These are phyloP conservation scores for Bombus turneri DNA, from an alignment of 1,140 invertebrate species.

Conservation along the genomic window DNA sequence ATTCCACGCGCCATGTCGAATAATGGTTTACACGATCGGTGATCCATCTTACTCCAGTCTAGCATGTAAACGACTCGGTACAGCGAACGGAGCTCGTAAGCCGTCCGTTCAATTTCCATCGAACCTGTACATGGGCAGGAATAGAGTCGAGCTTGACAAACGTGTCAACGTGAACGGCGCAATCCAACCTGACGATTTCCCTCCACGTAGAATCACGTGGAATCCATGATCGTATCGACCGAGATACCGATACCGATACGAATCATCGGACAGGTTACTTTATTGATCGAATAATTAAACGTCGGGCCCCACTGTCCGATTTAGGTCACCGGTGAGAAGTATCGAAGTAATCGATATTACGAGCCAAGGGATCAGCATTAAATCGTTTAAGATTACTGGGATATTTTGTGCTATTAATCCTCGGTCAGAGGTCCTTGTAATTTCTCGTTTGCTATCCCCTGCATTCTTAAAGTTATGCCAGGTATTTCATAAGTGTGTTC, in stretches of 20 bases:
- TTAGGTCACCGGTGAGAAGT: no score
- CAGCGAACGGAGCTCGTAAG: slow-evolving; percentile 50
- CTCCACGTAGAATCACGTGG: background rate
- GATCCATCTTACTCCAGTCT: slow-evolving; percentile 61
- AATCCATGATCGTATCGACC: background rate
- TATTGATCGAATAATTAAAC: slow-evolving; percentile 25
- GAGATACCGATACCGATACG: no score
- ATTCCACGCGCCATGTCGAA: slow-evolving; percentile 57
- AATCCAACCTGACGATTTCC: slow-evolving; percentile 34
- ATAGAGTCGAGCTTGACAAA: slow-evolving; percentile 39
- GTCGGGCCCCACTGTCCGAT: background rate
- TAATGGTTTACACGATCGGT: slow-evolving; percentile 59
- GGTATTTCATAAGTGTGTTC: no score
- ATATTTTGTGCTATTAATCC: background rate
- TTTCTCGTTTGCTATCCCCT: no score
- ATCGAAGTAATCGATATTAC: slow-evolving; percentile 10
- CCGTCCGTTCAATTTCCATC: slow-evolving; percentile 63
- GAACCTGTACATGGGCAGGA: background rate
- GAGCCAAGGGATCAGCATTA: background rate
- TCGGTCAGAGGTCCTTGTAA: no score
- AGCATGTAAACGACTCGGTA: slow-evolving; percentile 61
- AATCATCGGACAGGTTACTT: slow-evolving; percentile 20
- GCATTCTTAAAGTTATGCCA: no score
- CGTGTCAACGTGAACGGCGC: slow-evolving; percentile 44
- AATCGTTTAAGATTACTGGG: background rate